A percentile compares a stretch with the other conserved stretches of the same genome.
These are phyloP conservation scores for Poecilia picta DNA, from an alignment of 2,797 vertebrate species.

Conservation along the genomic window DNA sequence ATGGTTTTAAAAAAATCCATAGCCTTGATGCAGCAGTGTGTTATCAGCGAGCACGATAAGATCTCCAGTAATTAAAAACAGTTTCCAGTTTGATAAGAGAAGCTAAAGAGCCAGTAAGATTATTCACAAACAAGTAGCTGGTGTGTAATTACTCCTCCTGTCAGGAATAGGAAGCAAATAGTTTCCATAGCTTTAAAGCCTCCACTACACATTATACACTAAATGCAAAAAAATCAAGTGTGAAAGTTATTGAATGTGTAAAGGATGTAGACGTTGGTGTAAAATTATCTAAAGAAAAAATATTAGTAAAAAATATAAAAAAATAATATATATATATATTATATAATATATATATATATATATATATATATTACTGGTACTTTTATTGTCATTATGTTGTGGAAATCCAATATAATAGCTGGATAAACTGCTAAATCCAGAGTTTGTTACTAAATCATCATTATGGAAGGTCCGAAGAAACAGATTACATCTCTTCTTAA, in stretches of 20 bases:
- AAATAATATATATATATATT: too few relatives aligned
- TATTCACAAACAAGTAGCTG: not conserved
- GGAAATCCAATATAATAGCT: not conserved
- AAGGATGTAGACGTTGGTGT: not conserved
- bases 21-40: not conserved
- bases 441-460: not conserved
- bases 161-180: not conserved
- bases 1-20: not conserved
- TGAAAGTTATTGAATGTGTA: not conserved
- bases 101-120: not conserved
- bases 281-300: too few relatives aligned
- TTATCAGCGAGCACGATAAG: not conserved
- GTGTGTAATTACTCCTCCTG: not conserved
- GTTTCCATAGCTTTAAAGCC: not conserved
- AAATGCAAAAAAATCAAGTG: not conserved
- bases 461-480: not conserved
- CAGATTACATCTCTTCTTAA: not conserved
- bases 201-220: not conserved
- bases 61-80: constrained; percentile 1
- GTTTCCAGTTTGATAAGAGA: constrained; percentile 6
- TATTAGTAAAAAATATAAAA: too few relatives aligned
- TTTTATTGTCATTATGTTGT: not conserved
- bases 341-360: too few relatives aligned
- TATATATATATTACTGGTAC: not conserved
- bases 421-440: not conserved